Evolutionary conservation across 2,888 invertebrate genomes (phyloP).

Genomic region (Smittia aterrima): DNA sequence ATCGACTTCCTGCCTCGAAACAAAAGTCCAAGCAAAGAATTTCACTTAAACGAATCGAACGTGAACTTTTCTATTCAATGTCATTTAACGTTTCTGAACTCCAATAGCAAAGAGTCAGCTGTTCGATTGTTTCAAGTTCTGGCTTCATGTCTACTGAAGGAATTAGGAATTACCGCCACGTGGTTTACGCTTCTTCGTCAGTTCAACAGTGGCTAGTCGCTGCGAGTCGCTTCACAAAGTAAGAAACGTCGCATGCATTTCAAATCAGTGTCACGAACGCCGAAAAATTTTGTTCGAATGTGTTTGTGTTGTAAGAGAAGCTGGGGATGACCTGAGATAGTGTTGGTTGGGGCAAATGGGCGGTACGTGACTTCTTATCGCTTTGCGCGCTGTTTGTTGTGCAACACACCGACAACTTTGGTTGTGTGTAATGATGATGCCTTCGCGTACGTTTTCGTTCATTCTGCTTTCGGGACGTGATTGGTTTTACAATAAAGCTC

Average conservation of each 20-base stretch:
- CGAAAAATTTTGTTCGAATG: not conserved
- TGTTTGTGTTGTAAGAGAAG: not conserved
- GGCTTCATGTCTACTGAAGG: not conserved
- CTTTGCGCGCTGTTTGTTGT: slow-evolving; percentile 17
- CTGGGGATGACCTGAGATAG: not conserved
- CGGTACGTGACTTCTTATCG: slow-evolving; percentile 40
- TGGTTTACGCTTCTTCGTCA: not conserved
- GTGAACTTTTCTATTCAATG: too few relatives aligned
- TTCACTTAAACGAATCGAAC: too few relatives aligned
- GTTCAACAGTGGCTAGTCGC: slow-evolving; percentile 35
- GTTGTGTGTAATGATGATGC: slow-evolving; percentile 8
- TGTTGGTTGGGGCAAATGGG: slow-evolving; percentile 35
- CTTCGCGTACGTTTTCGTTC: slow-evolving; percentile 42
- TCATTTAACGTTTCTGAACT: not conserved
- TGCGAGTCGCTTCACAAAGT: not conserved
- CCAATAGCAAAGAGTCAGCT: not conserved
- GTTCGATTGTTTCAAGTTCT: not conserved
- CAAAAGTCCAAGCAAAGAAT: too few relatives aligned
- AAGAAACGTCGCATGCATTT: slow-evolving; percentile 35
- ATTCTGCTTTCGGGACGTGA: slow-evolving; percentile 42
- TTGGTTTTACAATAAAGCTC: slow-evolving; percentile 45
- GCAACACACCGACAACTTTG: slow-evolving; percentile 12
- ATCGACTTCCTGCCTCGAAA: too few relatives aligned
- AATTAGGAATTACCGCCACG: too few relatives aligned
- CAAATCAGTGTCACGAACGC: slow-evolving; percentile 39